phyloP scores from a whole-genome alignment of 2,888 invertebrate genomes.

The Eilema griseolum region DNA sequence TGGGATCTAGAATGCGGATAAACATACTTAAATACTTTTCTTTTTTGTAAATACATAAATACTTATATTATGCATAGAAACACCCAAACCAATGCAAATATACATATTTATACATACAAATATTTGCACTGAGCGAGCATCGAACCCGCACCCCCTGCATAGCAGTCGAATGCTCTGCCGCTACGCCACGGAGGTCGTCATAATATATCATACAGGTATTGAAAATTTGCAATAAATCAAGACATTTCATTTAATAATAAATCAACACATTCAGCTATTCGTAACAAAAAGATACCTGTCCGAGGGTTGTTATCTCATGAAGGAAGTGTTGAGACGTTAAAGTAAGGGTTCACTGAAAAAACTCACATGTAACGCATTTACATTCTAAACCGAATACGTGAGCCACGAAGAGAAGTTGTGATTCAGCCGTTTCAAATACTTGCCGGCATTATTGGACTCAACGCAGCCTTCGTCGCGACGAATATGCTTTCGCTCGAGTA shows the following conservation, averaged over 20 bases:
- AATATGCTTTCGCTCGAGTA: slow-evolving; percentile 32
- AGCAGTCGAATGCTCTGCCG: no score
- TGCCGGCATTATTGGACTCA: slow-evolving; percentile 30
- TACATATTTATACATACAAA: no score
- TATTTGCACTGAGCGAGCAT: no score
- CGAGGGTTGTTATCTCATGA: not conserved
- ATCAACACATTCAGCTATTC: not conserved
- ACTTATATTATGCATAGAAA: no score
- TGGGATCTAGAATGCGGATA: no score
- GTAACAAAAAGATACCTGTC: not conserved
- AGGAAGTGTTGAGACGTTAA: slow-evolving; percentile 19
- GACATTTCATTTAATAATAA: not conserved
- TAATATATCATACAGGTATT: not conserved
- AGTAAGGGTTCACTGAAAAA: slow-evolving; percentile 25
- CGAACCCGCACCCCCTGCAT: no score
- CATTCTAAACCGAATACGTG: slow-evolving; percentile 36
- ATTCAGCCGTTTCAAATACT: slow-evolving; percentile 42
- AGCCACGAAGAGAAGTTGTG: slow-evolving; percentile 32
- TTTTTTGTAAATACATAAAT: no score
- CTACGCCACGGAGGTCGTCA: no score
- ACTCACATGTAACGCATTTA: slow-evolving; percentile 32
- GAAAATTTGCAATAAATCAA: not conserved
- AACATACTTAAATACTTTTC: no score
- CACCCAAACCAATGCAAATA: no score
- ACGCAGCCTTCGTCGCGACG: slow-evolving; percentile 32